Conservation (phyloP, 2,113 vertebrate genomes). For the Pseudopodoces humilis region DNA sequence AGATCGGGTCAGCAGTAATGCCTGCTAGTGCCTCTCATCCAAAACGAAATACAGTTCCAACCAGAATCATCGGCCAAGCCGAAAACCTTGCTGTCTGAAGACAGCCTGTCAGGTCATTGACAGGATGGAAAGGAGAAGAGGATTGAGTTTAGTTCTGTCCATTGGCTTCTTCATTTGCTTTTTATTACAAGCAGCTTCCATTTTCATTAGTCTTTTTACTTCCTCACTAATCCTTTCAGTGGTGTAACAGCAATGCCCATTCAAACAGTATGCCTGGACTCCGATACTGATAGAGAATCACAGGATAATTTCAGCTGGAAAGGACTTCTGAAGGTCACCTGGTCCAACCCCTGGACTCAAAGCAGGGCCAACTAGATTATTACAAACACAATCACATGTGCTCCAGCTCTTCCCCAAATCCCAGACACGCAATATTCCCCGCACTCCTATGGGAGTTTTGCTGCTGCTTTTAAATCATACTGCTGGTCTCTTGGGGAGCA, state of each 20-base stretch:
- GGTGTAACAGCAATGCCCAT: neutral
- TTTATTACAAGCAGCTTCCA: neutral
- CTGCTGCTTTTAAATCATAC: constrained; percentile 38
- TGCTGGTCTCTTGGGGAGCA: constrained; percentile 24
- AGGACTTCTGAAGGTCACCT: constrained; percentile 43
- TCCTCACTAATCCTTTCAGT: neutral
- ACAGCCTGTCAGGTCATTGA: neutral
- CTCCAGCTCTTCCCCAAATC: neutral
- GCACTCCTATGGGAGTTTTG: neutral
- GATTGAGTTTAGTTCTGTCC: neutral
- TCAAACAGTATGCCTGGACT: neutral
- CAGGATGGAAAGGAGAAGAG: neutral
- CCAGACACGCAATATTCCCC: neutral
- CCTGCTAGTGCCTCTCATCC: neutral
- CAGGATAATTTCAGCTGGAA: neutral
- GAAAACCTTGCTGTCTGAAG: neutral
- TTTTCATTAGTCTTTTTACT: neutral
- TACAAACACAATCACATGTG: neutral
- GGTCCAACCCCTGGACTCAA: neutral
- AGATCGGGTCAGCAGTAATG: neutral
- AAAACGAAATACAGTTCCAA: neutral
- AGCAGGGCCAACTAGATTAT: neutral
- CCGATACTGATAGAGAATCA: neutral
- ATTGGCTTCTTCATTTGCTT: neutral
- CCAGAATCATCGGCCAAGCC: neutral